Conservation (phyloP, 2,113 vertebrate genomes). For the Elgaria multicarinata region DNA sequence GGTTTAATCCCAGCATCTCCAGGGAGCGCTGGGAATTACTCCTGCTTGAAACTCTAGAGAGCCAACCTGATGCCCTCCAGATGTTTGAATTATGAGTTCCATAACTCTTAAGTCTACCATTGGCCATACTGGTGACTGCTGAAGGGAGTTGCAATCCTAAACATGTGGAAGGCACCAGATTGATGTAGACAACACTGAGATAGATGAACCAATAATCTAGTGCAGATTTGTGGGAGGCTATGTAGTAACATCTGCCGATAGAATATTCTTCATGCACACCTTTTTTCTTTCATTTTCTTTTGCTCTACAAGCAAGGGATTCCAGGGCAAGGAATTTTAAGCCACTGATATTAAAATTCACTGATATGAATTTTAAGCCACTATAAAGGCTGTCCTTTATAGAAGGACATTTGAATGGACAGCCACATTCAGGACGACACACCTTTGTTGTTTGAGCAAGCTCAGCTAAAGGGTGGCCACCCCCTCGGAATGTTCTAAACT, state of each 20-base stretch:
- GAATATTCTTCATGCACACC: no score
- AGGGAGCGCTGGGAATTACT: neutral
- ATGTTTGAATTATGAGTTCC: no score
- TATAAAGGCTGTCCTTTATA: neutral
- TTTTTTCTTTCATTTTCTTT: neutral
- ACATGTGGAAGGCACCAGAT: no score
- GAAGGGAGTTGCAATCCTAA: no score
- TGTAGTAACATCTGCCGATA: neutral
- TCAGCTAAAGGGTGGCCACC: conserved; percentile 23
- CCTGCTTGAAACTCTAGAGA: neutral
- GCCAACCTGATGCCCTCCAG: neutral
- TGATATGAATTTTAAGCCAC: no score
- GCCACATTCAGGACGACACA: neutral
- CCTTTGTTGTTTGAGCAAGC: neutral
- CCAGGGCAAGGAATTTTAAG: neutral
- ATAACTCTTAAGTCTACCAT: no score
- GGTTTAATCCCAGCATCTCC: neutral
- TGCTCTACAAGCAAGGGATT: neutral
- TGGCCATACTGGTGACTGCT: no score
- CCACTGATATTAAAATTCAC: neutral
- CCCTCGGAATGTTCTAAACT: conserved; percentile 43
- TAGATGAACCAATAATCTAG: neutral
- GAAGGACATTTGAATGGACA: neutral
- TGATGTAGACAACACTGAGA: neutral
- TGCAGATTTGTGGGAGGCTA: neutral